Evolutionary conservation across 2,888 invertebrate genomes (phyloP).

Genomic region (Apoda limacodes): DNA sequence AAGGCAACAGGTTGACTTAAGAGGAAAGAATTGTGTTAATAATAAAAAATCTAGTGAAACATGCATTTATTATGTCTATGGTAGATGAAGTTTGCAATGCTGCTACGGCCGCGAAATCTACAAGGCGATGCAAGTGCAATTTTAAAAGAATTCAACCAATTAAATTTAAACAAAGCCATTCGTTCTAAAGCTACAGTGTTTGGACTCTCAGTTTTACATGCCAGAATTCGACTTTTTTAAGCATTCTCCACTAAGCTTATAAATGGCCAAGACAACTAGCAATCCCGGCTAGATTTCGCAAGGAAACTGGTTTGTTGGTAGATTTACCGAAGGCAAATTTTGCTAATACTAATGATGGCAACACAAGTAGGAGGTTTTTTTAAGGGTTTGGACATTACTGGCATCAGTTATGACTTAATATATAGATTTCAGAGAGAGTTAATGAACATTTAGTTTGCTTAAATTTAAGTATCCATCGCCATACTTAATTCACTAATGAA

Average conservation of each 20-base stretch:
- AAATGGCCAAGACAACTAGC: constrained; percentile 17
- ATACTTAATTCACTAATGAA: too few relatives aligned
- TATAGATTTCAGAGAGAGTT: too few relatives aligned
- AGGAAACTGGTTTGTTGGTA: constrained; percentile 25
- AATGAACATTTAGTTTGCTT: constrained; percentile 45
- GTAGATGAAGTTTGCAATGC: constrained; percentile 32
- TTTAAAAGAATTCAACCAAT: too few relatives aligned
- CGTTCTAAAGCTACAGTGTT: too few relatives aligned
- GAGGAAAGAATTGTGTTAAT: too few relatives aligned
- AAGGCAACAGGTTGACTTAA: too few relatives aligned
- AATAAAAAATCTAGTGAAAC: too few relatives aligned
- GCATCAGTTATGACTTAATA: constrained; percentile 22
- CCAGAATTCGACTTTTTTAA: constrained; percentile 19
- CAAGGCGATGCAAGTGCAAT: constrained; percentile 28
- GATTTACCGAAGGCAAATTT: constrained; percentile 27
- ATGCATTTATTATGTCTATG: constrained; percentile 19
- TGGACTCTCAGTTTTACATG: constrained; percentile 28
- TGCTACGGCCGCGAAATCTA: constrained; percentile 26
- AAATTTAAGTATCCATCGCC: too few relatives aligned
- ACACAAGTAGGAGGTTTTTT: constrained; percentile 29
- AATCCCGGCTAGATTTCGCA: constrained; percentile 20
- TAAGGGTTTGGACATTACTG: constrained; percentile 27
- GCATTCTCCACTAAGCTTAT: constrained; percentile 18
- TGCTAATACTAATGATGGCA: constrained; percentile 29
- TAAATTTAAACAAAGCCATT: too few relatives aligned